These are phyloP conservation scores for Porphyrio hochstetteri DNA, from an alignment of 2,113 vertebrate species.

Conservation along the genomic window DNA sequence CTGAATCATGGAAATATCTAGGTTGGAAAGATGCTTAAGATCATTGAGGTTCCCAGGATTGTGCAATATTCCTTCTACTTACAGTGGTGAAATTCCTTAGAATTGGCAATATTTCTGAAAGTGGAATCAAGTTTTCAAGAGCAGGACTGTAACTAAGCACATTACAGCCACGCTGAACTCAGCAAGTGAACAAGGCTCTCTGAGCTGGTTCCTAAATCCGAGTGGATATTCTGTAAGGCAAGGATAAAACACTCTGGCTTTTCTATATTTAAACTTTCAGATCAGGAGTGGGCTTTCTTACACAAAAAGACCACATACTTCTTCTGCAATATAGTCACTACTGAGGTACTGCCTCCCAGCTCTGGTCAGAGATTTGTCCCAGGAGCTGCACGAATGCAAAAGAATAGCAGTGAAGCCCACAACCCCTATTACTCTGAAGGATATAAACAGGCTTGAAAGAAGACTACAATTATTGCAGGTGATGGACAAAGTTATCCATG, in stretches of 20 bases:
- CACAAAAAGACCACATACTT: background rate
- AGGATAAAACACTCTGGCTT: constrained; percentile 28
- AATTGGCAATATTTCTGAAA: constrained; percentile 42
- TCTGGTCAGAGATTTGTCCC: background rate
- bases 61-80: constrained; percentile 3
- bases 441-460: background rate
- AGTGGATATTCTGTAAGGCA: constrained; percentile 29
- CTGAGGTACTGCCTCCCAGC: background rate
- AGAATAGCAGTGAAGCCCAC: background rate
- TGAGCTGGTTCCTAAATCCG: constrained; percentile 46
- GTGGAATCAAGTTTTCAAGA: constrained; percentile 54
- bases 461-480: background rate
- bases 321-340: background rate
- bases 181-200: background rate
- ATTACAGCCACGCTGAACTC: constrained; percentile 53
- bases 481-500: background rate
- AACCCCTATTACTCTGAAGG: background rate
- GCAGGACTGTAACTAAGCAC: constrained; percentile 49
- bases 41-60: background rate
- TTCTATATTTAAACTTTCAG: constrained; percentile 18
- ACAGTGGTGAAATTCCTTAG: background rate
- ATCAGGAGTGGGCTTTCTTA: background rate
- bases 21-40: background rate
- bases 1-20: background rate
- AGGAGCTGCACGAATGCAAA: background rate